Evolutionary conservation across 2,888 invertebrate species (phyloP).

Genomic region (Digitonthophagus gazella): DNA sequence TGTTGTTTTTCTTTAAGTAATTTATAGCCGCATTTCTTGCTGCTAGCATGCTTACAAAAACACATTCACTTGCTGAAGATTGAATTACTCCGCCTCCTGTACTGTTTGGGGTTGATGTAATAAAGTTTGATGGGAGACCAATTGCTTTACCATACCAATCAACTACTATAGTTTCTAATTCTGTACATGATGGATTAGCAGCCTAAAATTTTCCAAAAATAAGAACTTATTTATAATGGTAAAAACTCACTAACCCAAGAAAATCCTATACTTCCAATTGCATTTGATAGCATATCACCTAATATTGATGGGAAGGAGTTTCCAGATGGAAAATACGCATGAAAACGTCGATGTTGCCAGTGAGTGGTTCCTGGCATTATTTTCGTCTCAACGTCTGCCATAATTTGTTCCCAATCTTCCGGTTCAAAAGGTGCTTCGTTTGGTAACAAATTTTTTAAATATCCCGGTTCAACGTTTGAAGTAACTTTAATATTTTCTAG

Average conservation of each 20-base stretch:
- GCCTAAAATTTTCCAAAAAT: slow-evolving; percentile 60
- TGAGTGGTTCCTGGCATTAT: slow-evolving; percentile 96
- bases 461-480: slow-evolving; percentile 89
- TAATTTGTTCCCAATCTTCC: slow-evolving; percentile 84
- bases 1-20: slow-evolving; percentile 57
- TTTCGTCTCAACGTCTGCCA: slow-evolving; percentile 85
- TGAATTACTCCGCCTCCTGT: slow-evolving; percentile 79
- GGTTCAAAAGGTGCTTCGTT: slow-evolving; percentile 75
- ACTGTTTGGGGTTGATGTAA: slow-evolving; percentile 54
- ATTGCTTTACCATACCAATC: slow-evolving; percentile 75
- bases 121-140: slow-evolving; percentile 70
- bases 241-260: slow-evolving; percentile 74
- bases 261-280: slow-evolving; percentile 96
- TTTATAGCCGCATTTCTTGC: slow-evolving; percentile 72
- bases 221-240: background rate
- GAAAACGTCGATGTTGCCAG: slow-evolving; percentile 99
- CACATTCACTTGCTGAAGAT: slow-evolving; percentile 81
- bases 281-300: slow-evolving; percentile 95
- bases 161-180: slow-evolving; percentile 77
- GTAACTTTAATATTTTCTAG: slow-evolving; percentile 79
- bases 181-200: slow-evolving; percentile 83
- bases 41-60: slow-evolving; percentile 73
- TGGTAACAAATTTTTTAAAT: slow-evolving; percentile 54
- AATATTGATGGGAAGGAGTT: slow-evolving; percentile 96
- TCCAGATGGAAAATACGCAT: slow-evolving; percentile 99